phyloP scores from a whole-genome alignment of 2,797 vertebrate species.

The Tiaroga cobitis region DNA sequence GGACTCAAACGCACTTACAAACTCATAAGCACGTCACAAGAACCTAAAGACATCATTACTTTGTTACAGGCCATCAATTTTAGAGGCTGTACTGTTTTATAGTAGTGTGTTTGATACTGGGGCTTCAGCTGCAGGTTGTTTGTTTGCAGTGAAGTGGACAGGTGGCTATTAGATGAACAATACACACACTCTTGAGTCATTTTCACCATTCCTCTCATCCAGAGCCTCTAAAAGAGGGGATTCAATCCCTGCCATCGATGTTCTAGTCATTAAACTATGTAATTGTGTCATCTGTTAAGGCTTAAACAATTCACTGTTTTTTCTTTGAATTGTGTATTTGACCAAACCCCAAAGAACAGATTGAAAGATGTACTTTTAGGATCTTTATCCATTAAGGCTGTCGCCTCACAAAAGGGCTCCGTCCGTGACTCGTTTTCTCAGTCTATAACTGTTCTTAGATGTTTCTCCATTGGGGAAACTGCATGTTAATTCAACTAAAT shows the following conservation, averaged over 20 bases:
- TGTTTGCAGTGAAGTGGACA: neutral
- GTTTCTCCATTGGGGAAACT: neutral
- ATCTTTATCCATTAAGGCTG: neutral
- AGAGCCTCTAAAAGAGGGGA: neutral
- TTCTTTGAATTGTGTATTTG: neutral
- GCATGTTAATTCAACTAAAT: neutral
- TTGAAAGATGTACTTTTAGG: neutral
- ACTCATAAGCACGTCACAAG: neutral
- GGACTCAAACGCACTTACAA: neutral
- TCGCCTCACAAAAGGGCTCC: neutral
- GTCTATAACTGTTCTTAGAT: neutral
- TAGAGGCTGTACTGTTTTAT: neutral
- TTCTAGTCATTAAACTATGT: neutral
- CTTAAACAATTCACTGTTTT: neutral
- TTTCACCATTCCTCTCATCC: neutral
- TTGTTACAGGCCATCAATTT: neutral
- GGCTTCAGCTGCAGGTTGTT: neutral
- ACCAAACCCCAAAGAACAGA: neutral
- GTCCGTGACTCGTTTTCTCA: neutral
- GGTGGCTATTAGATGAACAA: conserved; percentile 13
- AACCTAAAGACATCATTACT: neutral
- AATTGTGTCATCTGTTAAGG: neutral
- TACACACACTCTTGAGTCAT: neutral
- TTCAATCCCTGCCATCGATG: neutral
- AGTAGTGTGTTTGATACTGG: conserved; percentile 4